Evolutionary conservation across 2,888 invertebrate species (phyloP).

Genomic region (Pediacus dermestoides): DNA sequence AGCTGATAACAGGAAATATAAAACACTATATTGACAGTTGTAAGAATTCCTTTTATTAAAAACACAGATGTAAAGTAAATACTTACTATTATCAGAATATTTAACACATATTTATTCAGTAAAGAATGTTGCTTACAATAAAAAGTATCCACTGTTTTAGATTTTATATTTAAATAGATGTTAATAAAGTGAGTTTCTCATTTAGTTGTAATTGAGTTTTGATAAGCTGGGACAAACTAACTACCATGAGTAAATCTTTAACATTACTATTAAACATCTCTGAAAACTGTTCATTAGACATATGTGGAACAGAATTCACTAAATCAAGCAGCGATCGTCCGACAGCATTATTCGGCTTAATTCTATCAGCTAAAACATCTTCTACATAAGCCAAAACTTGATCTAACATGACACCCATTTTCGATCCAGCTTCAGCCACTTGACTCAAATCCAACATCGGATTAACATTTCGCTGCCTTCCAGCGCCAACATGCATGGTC

Average conservation of each 20-base stretch:
- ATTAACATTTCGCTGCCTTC: constrained; percentile 47
- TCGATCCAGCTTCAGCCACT: constrained; percentile 79
- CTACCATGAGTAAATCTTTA: constrained; percentile 96
- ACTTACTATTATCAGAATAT: too few species aligned
- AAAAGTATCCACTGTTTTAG: too few species aligned
- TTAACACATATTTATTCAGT: too few species aligned
- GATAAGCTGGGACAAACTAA: constrained; percentile 91
- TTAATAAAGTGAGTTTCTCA: constrained; percentile 88
- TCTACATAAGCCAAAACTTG: constrained; percentile 84
- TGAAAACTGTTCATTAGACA: constrained; percentile 86
- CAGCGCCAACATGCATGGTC: constrained; percentile 60
- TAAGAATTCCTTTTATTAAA: too few species aligned
- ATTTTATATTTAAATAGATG: constrained; percentile 59
- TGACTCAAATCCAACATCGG: constrained; percentile 64
- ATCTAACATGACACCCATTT: constrained; percentile 73
- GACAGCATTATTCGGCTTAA: constrained; percentile 77
- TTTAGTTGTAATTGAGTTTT: constrained; percentile 95
- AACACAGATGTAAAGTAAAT: too few species aligned
- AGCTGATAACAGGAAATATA: too few species aligned
- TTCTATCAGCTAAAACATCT: constrained; percentile 80
- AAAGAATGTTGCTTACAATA: too few species aligned
- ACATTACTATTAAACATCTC: constrained; percentile 94
- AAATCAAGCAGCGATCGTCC: constrained; percentile 88
- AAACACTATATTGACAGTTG: too few species aligned
- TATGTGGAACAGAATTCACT: constrained; percentile 87